Evolutionary conservation across 2,113 vertebrate species (phyloP).

Genomic region (Otus sunia): DNA sequence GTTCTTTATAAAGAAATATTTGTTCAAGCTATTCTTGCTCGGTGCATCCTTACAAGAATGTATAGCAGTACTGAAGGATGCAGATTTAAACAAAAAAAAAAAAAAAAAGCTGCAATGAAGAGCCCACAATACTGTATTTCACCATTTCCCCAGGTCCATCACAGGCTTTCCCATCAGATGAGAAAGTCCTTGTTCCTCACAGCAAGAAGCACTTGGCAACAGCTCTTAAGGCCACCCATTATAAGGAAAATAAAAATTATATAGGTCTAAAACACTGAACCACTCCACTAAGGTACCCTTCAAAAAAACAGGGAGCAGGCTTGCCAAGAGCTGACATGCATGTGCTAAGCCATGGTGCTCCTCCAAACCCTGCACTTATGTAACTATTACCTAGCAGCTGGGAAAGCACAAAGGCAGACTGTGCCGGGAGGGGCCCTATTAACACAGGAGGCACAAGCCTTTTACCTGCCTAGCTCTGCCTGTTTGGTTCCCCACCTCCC

Average conservation of each 20-base stretch:
- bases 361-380: not conserved
- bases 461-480: slow-evolving; percentile 5
- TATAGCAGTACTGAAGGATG: not conserved
- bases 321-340: not conserved
- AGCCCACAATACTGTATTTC: not conserved
- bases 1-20: not conserved
- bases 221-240: not conserved
- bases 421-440: not conserved
- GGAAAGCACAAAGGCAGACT: not conserved
- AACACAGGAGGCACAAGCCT: not conserved
- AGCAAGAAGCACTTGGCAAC: not conserved
- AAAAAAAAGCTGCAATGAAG: not conserved
- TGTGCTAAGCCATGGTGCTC: not conserved
- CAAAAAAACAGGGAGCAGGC: not conserved
- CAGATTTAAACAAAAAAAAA: not conserved
- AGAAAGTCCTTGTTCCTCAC: not conserved
- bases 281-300: not conserved
- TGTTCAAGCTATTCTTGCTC: not conserved
- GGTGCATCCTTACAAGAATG: not conserved
- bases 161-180: not conserved
- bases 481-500: not conserved
- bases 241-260: not conserved
- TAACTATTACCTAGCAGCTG: not conserved
- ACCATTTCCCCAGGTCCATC: not conserved
- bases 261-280: not conserved